Evolutionary conservation across 2,797 vertebrate genomes (phyloP).

Genomic region (Lerista edwardsae): DNA sequence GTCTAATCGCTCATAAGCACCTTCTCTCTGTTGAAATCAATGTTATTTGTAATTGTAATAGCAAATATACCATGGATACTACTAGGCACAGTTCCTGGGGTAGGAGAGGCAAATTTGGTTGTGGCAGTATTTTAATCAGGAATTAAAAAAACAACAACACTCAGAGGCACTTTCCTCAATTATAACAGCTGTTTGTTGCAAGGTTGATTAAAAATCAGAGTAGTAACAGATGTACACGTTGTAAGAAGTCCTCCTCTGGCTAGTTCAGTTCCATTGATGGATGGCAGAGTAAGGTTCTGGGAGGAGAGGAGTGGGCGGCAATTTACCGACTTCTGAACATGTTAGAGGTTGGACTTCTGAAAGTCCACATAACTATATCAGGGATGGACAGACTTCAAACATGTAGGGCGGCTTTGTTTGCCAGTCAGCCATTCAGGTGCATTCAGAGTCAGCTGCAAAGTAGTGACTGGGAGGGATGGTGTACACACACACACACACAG

Average conservation of each 20-base stretch:
- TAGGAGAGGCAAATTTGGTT: not conserved
- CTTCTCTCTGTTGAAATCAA: not conserved
- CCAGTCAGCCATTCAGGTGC: too few species aligned
- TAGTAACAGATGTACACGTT: not conserved
- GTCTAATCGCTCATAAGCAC: conserved; percentile 28
- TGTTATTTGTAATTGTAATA: not conserved
- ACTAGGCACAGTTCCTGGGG: not conserved
- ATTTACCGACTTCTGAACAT: not conserved
- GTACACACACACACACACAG: too few species aligned
- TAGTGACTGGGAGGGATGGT: too few species aligned
- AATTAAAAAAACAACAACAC: not conserved
- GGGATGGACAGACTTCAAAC: too few species aligned
- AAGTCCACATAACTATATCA: too few species aligned
- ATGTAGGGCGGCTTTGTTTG: too few species aligned
- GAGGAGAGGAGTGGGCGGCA: not conserved
- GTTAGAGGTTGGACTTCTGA: not conserved
- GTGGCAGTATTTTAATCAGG: not conserved
- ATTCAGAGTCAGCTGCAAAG: too few species aligned
- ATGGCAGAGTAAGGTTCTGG: not conserved
- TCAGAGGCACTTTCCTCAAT: not conserved
- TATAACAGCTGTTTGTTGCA: not conserved
- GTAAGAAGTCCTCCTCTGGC: not conserved
- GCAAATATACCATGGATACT: not conserved
- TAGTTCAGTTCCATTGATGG: not conserved
- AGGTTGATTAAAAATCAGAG: not conserved